Base-by-base conservation (phyloP, 2,797 vertebrate species). In the Sternarchorhynchus goeldii region DNA sequence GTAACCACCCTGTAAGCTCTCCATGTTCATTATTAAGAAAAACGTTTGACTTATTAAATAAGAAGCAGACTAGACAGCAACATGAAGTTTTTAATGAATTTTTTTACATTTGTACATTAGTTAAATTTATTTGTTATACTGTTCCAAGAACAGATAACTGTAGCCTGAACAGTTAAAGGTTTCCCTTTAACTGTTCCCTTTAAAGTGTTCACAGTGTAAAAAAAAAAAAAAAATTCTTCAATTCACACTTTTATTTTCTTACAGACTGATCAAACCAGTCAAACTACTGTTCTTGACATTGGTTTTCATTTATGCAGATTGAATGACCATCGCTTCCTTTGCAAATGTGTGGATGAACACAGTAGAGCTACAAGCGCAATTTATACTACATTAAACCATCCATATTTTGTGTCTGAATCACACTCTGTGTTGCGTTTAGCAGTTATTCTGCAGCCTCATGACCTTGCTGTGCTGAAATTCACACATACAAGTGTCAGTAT, bases 351-450 rank as follows among this genome's bases (percentile, higher is more conserved):
- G n/a, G n/a, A 16, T 4, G 6, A 58, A 72, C 18, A 72, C 4
- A 56, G 50, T 14, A 55, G 36, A 6, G n/a, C 17, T 20, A 58
- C 69, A 58, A 36, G 55, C 34, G 10, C 55, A 21, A 58, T 72
- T 72, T 32, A 72, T n/a, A 36, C n/a, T 63, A 21, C 20, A 58
- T 68, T 75, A 65, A 20, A 50, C 63, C 56, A 31, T 62, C 62
- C 70, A 58, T 70, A 57, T 14, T 62, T 80, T 69, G 39, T 25
- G 1, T 29, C 18, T 14, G 56, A 55, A 76, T 74, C 41, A 69
- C 67, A 80, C 55, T 63, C 63, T 0, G 41, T 58, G 20, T 50
- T 69, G 60, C 56, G 41, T 67, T 76, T 56, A 50, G 29, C 67
- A 70, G 17, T 31, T 53, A 70, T 70, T 70, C 58, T 58, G 36